phyloP scores from a whole-genome alignment of 2,113 vertebrate genomes.

The Arothron firmamentum region DNA sequence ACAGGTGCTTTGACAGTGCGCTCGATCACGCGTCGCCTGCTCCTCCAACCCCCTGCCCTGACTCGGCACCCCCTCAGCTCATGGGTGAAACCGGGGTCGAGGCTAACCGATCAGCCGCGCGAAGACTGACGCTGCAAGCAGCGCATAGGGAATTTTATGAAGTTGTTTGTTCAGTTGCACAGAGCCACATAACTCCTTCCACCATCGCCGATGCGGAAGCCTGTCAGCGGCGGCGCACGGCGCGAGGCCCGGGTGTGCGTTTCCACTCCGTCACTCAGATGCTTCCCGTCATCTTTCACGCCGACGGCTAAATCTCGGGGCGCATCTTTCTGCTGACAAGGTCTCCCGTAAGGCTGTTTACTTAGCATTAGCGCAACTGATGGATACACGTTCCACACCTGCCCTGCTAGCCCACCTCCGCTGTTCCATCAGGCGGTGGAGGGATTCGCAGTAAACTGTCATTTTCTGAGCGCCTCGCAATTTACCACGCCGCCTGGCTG shows the following conservation, averaged over 20 bases:
- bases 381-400: constrained; percentile 41
- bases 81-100: constrained; percentile 13
- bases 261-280: constrained; percentile 49
- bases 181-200: constrained; percentile 61
- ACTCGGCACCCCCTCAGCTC: constrained; percentile 24
- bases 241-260: constrained; percentile 28
- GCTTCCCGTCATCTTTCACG: constrained; percentile 42
- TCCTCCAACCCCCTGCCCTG: constrained; percentile 31
- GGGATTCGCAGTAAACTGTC: constrained; percentile 46
- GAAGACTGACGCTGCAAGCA: constrained; percentile 5
- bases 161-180: constrained; percentile 70
- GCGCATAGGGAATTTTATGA: constrained; percentile 63
- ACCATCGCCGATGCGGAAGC: constrained; percentile 21
- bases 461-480: constrained; percentile 8
- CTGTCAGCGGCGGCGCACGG: constrained; percentile 10
- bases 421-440: constrained; percentile 29
- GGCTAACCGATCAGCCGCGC: constrained; percentile 11
- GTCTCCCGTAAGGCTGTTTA: constrained; percentile 41
- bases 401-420: neutral
- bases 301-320: constrained; percentile 21
- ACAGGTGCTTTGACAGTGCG: constrained; percentile 63
- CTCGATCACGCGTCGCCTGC: constrained; percentile 56
- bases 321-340: constrained; percentile 42
- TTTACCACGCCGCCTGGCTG: constrained; percentile 37
- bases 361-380: constrained; percentile 39